Percentiles rank a stretch among this genome's conserved stretches.
phyloP scores from a whole-genome alignment of 2,888 invertebrate genomes.

The Cenopis cana region DNA sequence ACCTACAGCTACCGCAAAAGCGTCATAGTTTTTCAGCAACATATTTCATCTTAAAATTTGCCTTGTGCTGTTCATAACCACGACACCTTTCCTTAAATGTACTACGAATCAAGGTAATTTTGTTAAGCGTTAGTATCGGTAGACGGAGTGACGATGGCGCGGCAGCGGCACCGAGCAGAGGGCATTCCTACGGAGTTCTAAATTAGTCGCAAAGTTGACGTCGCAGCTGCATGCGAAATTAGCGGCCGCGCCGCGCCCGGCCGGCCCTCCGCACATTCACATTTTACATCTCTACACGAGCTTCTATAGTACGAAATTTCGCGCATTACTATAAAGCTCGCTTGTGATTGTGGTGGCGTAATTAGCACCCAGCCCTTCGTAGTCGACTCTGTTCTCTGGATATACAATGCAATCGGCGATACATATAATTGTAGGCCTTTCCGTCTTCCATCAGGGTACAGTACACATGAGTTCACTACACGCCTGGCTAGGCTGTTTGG shows the following conservation, averaged over 20 bases:
- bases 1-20: too few relatives aligned
- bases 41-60: too few relatives aligned
- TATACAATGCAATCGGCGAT: not conserved
- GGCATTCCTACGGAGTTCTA: conserved; percentile 61
- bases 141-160: conserved; percentile 66
- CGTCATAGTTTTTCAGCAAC: too few relatives aligned
- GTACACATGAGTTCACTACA: not conserved
- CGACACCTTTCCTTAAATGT: too few relatives aligned
- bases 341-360: conserved; percentile 53
- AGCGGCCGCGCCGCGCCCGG: conserved; percentile 23
- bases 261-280: conserved; percentile 53
- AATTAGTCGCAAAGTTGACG: conserved; percentile 61
- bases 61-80: too few relatives aligned
- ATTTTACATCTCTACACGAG: conserved; percentile 59
- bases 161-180: conserved; percentile 49
- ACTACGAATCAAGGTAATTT: not conserved
- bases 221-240: conserved; percentile 46
- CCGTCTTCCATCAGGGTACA: not conserved
- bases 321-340: conserved; percentile 59
- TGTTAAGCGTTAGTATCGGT: conserved; percentile 43
- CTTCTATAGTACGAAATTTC: conserved; percentile 51
- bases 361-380: conserved; percentile 51
- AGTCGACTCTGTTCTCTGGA: not conserved
- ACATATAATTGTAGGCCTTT: not conserved
- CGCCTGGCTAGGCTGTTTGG: not conserved